phyloP scores from a whole-genome alignment of 2,888 invertebrate species.

The Hypercompe scribonia region DNA sequence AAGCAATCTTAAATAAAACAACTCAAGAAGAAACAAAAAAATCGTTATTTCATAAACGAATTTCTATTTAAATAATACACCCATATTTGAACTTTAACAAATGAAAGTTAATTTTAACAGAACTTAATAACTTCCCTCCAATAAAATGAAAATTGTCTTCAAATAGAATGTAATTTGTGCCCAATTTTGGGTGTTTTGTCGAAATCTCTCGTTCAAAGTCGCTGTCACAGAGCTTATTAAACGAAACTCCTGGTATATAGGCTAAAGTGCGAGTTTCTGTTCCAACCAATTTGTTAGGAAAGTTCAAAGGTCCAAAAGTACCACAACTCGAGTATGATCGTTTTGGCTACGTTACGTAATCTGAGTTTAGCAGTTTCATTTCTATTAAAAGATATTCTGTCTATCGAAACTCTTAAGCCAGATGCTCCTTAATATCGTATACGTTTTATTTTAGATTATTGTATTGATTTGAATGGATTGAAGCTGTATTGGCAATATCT shows the following conservation, averaged over 20 bases:
- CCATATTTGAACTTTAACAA: background rate
- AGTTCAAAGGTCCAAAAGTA: constrained; percentile 12
- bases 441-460: background rate
- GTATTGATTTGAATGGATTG: background rate
- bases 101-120: constrained; percentile 15
- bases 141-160: constrained; percentile 47
- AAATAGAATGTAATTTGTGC: constrained; percentile 41
- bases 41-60: background rate
- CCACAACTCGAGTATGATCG: constrained; percentile 1
- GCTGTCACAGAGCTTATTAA: constrained; percentile 47
- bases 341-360: background rate
- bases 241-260: constrained; percentile 40
- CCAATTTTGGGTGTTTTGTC: constrained; percentile 40
- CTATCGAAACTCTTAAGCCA: background rate
- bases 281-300: constrained; percentile 27
- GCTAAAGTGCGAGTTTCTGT: constrained; percentile 42
- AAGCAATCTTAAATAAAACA: background rate
- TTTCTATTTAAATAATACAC: background rate
- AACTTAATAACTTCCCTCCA: constrained; percentile 41
- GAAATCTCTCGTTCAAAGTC: constrained; percentile 37
- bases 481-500: background rate
- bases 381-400: background rate
- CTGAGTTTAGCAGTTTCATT: background rate
- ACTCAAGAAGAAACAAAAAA: background rate
- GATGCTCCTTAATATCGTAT: background rate